Percentiles rank a stretch among this genome's conserved stretches.
Evolutionary conservation across 2,888 invertebrate species (phyloP).

Genomic region (Noctua pronuba): DNA sequence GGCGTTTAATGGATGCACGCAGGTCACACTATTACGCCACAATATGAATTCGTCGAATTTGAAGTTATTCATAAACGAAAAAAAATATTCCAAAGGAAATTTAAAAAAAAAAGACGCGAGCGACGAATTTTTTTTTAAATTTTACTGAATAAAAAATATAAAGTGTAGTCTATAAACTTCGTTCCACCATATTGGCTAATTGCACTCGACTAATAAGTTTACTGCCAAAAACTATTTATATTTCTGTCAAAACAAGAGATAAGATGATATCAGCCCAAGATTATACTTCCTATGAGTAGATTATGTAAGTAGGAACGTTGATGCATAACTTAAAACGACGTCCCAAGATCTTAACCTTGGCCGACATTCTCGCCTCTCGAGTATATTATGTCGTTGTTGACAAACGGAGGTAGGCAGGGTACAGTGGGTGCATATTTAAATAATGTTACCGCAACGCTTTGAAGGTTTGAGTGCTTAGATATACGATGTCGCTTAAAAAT

Average conservation of each 20-base stretch:
- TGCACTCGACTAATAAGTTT: too few species aligned
- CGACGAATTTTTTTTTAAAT: too few species aligned
- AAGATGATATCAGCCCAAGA: background rate
- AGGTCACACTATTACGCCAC: too few species aligned
- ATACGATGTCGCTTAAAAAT: constrained; percentile 6
- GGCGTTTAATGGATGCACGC: too few species aligned
- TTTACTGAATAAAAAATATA: too few species aligned
- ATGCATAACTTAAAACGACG: constrained; percentile 43
- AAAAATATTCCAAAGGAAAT: too few species aligned
- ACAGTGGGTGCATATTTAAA: constrained; percentile 50
- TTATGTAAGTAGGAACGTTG: constrained; percentile 2
- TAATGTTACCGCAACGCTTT: constrained; percentile 35
- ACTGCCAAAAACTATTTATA: background rate
- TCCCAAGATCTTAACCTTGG: constrained; percentile 35
- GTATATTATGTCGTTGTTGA: constrained; percentile 25
- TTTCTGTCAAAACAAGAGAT: background rate
- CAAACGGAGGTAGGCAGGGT: constrained; percentile 22
- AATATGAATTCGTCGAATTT: too few species aligned
- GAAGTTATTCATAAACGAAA: too few species aligned
- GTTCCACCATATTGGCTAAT: too few species aligned
- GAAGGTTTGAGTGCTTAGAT: constrained; percentile 20
- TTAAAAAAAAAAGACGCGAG: too few species aligned
- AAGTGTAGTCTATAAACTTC: too few species aligned
- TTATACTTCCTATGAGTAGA: background rate
- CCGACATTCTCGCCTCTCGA: constrained; percentile 29